A percentile compares a stretch with the other conserved stretches of the same genome.
Evolutionary conservation across 2,888 invertebrate species (phyloP).

Genomic region (Troides helena): DNA sequence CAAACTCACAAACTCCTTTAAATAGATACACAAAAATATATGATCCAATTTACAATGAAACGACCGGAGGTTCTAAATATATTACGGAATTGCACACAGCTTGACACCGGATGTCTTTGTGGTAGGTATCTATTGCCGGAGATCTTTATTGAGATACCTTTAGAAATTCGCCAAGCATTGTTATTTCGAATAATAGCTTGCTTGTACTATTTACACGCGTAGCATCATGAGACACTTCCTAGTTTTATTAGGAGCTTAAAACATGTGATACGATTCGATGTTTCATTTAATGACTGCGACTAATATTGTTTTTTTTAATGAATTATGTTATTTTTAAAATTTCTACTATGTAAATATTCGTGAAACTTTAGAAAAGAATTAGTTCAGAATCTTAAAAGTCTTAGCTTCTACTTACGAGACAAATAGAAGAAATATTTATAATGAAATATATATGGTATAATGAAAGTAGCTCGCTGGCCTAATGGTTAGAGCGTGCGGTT

Average conservation of each 20-base stretch:
- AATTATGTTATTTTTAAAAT: not conserved
- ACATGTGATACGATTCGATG: not conserved
- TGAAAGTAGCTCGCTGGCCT: no score
- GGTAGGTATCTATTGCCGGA: conserved; percentile 17
- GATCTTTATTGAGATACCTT: conserved; percentile 28
- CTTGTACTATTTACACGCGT: conserved; percentile 10
- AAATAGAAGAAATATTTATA: no score
- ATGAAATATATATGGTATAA: no score
- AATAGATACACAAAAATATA: not conserved
- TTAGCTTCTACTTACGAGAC: no score
- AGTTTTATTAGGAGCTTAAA: conserved; percentile 2
- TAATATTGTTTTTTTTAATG: not conserved
- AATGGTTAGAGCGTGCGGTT: no score
- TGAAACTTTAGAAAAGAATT: not conserved
- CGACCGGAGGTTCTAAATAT: conserved; percentile 10
- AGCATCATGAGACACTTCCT: conserved; percentile 15
- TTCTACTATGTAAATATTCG: not conserved
- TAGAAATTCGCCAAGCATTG: conserved; percentile 19
- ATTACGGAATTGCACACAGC: conserved; percentile 37
- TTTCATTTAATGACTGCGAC: not conserved
- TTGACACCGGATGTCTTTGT: conserved; percentile 36
- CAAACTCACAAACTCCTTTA: not conserved
- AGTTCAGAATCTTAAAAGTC: no score
- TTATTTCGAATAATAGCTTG: conserved; percentile 20
- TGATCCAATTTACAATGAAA: conserved; percentile 6